Evolutionary conservation across 2,113 vertebrate species (phyloP).

Genomic region (Cygnus atratus): DNA sequence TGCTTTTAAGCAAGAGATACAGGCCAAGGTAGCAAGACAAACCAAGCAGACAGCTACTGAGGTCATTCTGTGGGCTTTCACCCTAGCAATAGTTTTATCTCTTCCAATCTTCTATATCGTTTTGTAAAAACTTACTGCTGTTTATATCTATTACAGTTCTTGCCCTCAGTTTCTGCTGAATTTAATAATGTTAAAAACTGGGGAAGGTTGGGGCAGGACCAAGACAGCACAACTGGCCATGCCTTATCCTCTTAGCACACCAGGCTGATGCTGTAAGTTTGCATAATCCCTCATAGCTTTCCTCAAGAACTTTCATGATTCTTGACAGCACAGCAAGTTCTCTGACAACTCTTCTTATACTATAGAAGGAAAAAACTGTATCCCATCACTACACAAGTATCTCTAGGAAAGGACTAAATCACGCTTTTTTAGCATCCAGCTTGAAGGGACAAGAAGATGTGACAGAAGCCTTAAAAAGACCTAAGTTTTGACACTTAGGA

Average conservation of each 20-base stretch:
- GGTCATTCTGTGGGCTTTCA: not conserved
- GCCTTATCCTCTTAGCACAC: not conserved
- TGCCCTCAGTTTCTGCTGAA: not conserved
- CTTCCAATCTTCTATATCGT: not conserved
- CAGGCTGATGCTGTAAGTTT: not conserved
- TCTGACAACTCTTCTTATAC: not conserved
- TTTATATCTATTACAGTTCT: not conserved
- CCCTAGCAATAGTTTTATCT: not conserved
- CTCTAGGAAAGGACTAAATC: not conserved
- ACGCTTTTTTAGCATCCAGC: not conserved
- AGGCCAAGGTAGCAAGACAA: not conserved
- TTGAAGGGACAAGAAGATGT: not conserved
- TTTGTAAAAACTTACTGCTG: not conserved
- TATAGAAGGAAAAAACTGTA: not conserved
- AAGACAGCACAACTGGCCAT: not conserved
- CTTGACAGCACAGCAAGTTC: not conserved
- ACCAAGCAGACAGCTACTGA: not conserved
- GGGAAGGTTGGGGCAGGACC: not conserved
- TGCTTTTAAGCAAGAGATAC: not conserved
- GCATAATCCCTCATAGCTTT: not conserved
- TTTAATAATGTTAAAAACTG: not conserved
- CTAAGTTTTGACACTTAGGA: not conserved
- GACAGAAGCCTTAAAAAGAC: not conserved
- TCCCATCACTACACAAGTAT: not conserved
- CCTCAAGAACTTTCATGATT: not conserved